These are phyloP conservation scores for Cantharis nigra DNA, from an alignment of 2,888 invertebrate genomes.

Conservation along the genomic window DNA sequence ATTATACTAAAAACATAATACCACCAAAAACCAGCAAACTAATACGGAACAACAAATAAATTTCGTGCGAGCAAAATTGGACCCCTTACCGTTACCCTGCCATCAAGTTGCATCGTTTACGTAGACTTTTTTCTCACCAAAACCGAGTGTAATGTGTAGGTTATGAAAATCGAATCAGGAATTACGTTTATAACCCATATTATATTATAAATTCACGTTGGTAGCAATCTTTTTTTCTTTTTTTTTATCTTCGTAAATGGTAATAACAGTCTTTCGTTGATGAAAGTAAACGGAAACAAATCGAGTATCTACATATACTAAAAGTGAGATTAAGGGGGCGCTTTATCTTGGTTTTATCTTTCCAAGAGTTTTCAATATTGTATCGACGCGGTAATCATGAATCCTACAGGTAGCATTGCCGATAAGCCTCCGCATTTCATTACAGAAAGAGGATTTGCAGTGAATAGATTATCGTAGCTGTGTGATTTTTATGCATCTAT, in stretches of 20 bases:
- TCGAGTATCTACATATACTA: constrained; percentile 1
- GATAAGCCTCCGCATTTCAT: constrained; percentile 1
- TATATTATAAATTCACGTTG: neutral
- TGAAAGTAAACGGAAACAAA: neutral
- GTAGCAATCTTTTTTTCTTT: neutral
- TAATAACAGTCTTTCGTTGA: neutral
- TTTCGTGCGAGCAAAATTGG: neutral
- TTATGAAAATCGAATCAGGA: neutral
- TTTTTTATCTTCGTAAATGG: neutral
- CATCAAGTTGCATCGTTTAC: neutral
- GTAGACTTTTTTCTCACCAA: neutral
- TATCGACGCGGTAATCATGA: neutral
- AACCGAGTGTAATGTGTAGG: neutral
- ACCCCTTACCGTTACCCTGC: neutral
- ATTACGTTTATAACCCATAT: neutral
- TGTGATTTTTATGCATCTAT: neutral
- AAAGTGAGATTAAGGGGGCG: neutral
- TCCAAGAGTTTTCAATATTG: constrained; percentile 1
- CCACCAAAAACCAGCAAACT: neutral
- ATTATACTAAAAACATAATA: constrained; percentile 16
- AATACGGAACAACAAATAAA: neutral
- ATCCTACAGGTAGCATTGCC: constrained; percentile 1
- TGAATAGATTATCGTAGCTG: neutral
- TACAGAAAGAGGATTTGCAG: neutral
- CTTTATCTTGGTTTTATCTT: neutral